Base-by-base conservation (phyloP, 2,113 vertebrate genomes). In the Thunnus thynnus region DNA sequence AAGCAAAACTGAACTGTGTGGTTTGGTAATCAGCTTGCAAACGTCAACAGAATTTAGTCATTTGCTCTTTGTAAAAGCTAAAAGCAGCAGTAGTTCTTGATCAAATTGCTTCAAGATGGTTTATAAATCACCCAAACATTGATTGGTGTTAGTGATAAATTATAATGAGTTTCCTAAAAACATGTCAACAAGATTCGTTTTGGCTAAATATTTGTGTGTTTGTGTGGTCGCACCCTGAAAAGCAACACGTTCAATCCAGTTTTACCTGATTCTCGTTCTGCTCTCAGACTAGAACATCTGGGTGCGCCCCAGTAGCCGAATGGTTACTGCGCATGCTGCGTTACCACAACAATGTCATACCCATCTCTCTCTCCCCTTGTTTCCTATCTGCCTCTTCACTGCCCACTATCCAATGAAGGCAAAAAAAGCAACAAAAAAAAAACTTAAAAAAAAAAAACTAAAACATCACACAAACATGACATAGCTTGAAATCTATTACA, bases 1-100 rank as follows among this genome's bases (percentile, higher is more conserved):
- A 84, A 78, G 71, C 60, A 25, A 54, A 86, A 78, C 75, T 70
- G 78, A 75, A 89, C 50, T 50, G 73, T 47, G n/a, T 41, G 60
- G 20, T 25, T 72, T 22, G 47, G 13, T 9, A 22, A 57, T 41
- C 36, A 41, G 36, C 36, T 41, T 41, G 36, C 6, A 41, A 41
- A 41, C 9, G 36, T 41, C 9, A 47, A 36, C 36, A n/a, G 30
- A 20, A 50, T 79, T 46, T 2, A n/a, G 55, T 72, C 18, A 36
- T 5, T 30, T 50, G 41, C 5, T 47, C 65, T 71, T 68, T 78
- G 25, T 47, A n/a, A 57, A 60, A 25, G 48, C 18, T 46, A 27
- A 0, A 46, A 48, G 55, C 18, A 16, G 13, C 3, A 25, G 20
- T 14, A 52, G 18, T 63, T 64, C 12, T 41, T 44, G 22, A 47